Conservation (phyloP, 1,140 invertebrate species). For the Drosophila erecta region DNA sequence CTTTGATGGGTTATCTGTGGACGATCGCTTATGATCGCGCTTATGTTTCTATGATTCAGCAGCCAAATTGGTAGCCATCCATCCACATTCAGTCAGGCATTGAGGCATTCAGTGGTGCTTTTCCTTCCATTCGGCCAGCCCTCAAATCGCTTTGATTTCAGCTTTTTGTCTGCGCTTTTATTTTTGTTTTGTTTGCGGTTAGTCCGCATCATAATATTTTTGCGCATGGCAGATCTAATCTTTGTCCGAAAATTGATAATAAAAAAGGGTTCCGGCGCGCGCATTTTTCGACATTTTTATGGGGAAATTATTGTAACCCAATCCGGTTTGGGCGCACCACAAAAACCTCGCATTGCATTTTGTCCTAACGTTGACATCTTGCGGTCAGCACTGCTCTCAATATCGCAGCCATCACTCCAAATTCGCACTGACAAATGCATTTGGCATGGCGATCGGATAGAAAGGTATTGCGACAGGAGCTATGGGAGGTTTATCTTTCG, state of each 20-base stretch:
- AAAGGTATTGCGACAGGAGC: conserved; percentile 18
- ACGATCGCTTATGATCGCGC: conserved; percentile 73
- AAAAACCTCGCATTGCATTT: conserved; percentile 74
- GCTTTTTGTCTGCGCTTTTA: conserved; percentile 39
- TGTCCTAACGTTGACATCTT: conserved; percentile 75
- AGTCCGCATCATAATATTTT: conserved; percentile 77
- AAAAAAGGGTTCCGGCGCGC: conserved; percentile 55
- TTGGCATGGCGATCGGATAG: conserved; percentile 30
- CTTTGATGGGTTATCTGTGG: conserved; percentile 59
- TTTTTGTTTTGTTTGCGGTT: conserved; percentile 58
- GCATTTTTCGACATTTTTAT: conserved; percentile 77
- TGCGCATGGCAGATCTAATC: conserved; percentile 80
- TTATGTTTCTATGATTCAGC: conserved; percentile 81
- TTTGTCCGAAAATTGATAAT: conserved; percentile 45
- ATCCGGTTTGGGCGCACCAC: conserved; percentile 60
- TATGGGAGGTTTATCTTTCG: not conserved
- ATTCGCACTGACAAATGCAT: conserved; percentile 71
- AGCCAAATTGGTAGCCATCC: conserved; percentile 73
- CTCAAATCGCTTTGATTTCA: conserved; percentile 19
- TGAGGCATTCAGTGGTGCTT: conserved; percentile 34
- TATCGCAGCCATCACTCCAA: conserved; percentile 39
- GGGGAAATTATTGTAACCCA: conserved; percentile 81
- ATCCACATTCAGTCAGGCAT: conserved; percentile 68
- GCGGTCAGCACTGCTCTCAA: conserved; percentile 38
- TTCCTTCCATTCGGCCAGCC: conserved; percentile 41